Conservation (phyloP, 2,113 vertebrate genomes). For the Eretmochelys imbricata region DNA sequence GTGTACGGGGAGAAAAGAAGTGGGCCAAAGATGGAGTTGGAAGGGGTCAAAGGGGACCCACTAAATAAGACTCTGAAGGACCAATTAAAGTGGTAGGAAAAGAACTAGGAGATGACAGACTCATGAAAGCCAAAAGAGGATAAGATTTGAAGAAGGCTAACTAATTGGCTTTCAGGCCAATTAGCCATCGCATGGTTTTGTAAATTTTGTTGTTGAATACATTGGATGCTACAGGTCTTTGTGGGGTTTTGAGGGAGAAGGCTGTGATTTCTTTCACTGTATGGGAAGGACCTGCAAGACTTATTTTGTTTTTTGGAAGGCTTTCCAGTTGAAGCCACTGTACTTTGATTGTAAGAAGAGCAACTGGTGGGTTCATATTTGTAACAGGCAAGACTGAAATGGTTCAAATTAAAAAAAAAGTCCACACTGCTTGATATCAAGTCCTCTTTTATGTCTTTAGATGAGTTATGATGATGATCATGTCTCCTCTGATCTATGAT, state of each 20-base stretch:
- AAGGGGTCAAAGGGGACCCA: background rate
- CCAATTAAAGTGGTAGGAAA: background rate
- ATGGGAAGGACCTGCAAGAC: background rate
- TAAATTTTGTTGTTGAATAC: background rate
- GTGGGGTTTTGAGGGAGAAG: background rate
- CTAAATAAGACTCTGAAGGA: background rate
- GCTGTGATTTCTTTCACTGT: background rate
- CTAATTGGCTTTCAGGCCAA: background rate
- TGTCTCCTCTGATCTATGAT: background rate
- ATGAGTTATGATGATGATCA: background rate
- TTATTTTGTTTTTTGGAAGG: background rate
- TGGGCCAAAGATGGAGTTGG: background rate
- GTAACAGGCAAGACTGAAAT: background rate
- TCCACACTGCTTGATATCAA: accelerated
- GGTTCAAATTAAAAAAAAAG: background rate
- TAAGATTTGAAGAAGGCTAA: background rate
- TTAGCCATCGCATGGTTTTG: background rate
- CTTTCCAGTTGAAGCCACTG: background rate
- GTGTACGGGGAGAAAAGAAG: background rate
- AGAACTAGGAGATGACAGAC: background rate
- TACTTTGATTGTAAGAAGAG: background rate
- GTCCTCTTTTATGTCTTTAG: background rate
- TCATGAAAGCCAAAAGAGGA: background rate
- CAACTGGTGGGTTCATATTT: background rate
- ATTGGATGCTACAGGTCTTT: background rate